Conservation (phyloP, 2,888 invertebrate genomes). For the Drosophila peninsularis region DNA sequence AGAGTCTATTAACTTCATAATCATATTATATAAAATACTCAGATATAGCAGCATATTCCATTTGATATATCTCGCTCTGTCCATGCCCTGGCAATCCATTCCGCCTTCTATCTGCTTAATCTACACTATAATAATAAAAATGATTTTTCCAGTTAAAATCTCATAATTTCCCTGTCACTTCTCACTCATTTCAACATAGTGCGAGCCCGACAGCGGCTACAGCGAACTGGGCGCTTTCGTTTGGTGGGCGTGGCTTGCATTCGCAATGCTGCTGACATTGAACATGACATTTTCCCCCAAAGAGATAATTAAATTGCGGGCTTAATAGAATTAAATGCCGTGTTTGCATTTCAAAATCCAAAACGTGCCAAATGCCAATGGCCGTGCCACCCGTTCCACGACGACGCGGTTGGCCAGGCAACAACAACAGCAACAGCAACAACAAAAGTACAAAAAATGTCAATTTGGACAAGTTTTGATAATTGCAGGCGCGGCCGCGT, state of each 20-base stretch:
- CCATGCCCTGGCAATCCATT: slow-evolving; percentile 1
- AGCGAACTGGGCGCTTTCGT: neutral
- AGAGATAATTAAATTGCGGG: slow-evolving; percentile 79
- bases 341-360: slow-evolving; percentile 79
- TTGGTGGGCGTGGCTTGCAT: slow-evolving; percentile 24
- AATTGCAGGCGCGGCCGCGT: slow-evolving; percentile 66
- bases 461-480: slow-evolving; percentile 80
- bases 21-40: neutral
- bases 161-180: slow-evolving; percentile 62
- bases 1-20: neutral
- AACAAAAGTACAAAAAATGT: slow-evolving; percentile 59
- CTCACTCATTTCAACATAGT: slow-evolving; percentile 34
- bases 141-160: slow-evolving; percentile 28
- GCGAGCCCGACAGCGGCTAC: slow-evolving; percentile 7
- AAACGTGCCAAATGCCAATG: slow-evolving; percentile 71
- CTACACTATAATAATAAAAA: slow-evolving; percentile 27
- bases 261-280: slow-evolving; percentile 70
- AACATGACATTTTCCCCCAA: slow-evolving; percentile 72
- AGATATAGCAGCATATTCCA: neutral
- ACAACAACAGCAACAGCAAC: slow-evolving; percentile 17
- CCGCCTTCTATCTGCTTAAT: slow-evolving; percentile 26
- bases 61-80: neutral
- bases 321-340: slow-evolving; percentile 81
- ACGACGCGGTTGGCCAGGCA: slow-evolving; percentile 44
- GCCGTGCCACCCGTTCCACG: slow-evolving; percentile 31